Percentiles rank a stretch among this genome's conserved stretches.
These are phyloP conservation scores for Cettia cetti DNA, from an alignment of 2,113 vertebrate genomes.

Conservation along the genomic window DNA sequence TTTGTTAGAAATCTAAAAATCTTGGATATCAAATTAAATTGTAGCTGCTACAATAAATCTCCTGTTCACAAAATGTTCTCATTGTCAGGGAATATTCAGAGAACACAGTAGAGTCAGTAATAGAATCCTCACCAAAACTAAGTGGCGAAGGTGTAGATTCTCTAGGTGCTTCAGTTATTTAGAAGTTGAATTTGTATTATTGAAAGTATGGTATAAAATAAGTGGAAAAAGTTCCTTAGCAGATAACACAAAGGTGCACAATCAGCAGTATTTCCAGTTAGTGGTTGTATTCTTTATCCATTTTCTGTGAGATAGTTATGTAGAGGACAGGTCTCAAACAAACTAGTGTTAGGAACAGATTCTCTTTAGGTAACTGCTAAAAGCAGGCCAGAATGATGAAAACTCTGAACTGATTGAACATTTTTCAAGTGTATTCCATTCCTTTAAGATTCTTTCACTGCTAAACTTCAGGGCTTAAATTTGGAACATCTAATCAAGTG, in stretches of 20 bases:
- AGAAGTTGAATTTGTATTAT: background rate
- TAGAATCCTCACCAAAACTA: background rate
- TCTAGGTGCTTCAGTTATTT: background rate
- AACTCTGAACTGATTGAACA: background rate
- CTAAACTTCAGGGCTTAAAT: background rate
- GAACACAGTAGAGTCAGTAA: background rate
- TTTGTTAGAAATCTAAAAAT: background rate
- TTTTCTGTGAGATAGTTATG: background rate
- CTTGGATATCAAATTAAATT: background rate
- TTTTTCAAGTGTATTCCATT: background rate
- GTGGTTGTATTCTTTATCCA: background rate
- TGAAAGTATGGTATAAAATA: background rate
- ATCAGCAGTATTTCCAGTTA: background rate
- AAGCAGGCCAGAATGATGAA: background rate
- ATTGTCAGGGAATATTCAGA: background rate
- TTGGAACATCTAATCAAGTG: background rate
- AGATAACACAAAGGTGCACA: background rate
- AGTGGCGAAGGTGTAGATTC: accelerated
- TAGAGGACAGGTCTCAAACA: background rate
- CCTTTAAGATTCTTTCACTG: background rate
- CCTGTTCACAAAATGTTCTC: background rate
- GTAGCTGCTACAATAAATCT: background rate
- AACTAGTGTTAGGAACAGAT: background rate
- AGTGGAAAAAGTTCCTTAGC: background rate
- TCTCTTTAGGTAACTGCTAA: background rate